These are phyloP conservation scores for Muntiacus muntjak DNA, from an alignment of 2,113 vertebrate species.

Conservation along the genomic window DNA sequence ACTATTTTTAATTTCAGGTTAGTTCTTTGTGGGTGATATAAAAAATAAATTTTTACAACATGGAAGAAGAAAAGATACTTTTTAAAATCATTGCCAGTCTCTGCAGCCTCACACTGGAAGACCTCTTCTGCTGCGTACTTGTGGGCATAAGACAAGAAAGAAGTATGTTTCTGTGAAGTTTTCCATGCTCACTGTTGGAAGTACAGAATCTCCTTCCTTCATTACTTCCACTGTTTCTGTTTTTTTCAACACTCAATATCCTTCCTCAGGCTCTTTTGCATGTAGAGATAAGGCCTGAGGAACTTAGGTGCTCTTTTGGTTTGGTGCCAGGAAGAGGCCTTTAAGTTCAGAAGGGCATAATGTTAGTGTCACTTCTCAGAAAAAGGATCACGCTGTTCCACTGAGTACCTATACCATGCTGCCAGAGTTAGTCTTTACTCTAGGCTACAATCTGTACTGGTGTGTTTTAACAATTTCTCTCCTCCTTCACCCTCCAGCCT, in stretches of 20 bases:
- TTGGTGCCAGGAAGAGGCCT: background rate
- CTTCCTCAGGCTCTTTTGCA: background rate
- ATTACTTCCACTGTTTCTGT: background rate
- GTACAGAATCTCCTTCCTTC: background rate
- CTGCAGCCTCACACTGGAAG: background rate
- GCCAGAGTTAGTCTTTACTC: constrained; percentile 12
- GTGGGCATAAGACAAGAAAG: background rate
- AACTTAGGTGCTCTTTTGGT: background rate
- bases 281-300: background rate
- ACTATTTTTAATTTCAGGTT: constrained; percentile 20
- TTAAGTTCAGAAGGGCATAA: background rate
- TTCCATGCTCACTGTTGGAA: background rate
- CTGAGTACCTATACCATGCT: background rate
- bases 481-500: background rate
- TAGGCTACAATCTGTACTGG: background rate
- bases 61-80: background rate
- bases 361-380: background rate
- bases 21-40: background rate
- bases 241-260: background rate
- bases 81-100: background rate
- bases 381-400: background rate
- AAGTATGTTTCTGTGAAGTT: background rate
- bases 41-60: constrained; percentile 8
- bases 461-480: background rate
- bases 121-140: background rate